Percentiles rank a stretch among this genome's conserved stretches.
phyloP scores from a whole-genome alignment of 2,797 vertebrate genomes.

The Myotis planiceps region DNA sequence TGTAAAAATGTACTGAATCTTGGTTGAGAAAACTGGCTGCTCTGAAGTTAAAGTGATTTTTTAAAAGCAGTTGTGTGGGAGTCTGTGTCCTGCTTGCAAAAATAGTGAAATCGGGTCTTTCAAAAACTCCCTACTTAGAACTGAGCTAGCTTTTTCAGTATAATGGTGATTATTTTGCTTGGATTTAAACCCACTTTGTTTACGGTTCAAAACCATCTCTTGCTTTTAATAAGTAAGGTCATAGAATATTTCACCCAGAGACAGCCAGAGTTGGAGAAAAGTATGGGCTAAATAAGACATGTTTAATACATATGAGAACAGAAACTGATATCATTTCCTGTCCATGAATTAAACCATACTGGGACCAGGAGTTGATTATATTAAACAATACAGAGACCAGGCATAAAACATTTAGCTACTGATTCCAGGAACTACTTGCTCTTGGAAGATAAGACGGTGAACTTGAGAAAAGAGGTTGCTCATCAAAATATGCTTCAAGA shows the following conservation, averaged over 20 bases:
- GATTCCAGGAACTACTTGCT: background rate
- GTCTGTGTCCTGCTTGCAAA: constrained; percentile 71
- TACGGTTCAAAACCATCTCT: constrained; percentile 23
- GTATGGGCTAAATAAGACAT: background rate
- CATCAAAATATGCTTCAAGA: background rate
- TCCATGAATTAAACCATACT: constrained; percentile 25
- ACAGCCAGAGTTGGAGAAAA: background rate
- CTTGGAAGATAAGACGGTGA: background rate
- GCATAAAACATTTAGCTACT: background rate
- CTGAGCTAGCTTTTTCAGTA: background rate
- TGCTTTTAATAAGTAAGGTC: constrained; percentile 19
- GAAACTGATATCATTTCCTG: constrained; percentile 30
- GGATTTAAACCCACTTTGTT: constrained; percentile 5
- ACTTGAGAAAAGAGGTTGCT: background rate
- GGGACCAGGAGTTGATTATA: background rate
- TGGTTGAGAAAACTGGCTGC: constrained; percentile 66
- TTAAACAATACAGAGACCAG: background rate
- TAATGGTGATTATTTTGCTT: constrained; percentile 12
- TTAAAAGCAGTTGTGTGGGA: constrained; percentile 61
- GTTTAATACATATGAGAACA: background rate
- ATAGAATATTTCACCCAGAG: background rate
- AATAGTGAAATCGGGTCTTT: constrained; percentile 66
- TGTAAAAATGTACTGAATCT: constrained; percentile 70
- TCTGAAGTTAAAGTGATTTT: constrained; percentile 63
- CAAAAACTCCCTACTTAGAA: constrained; percentile 50